Evolutionary conservation across 1,140 invertebrate species (phyloP), one percentile per base, ranked within the genome.

Genomic region (Pollicipes pollicipes): DNA sequence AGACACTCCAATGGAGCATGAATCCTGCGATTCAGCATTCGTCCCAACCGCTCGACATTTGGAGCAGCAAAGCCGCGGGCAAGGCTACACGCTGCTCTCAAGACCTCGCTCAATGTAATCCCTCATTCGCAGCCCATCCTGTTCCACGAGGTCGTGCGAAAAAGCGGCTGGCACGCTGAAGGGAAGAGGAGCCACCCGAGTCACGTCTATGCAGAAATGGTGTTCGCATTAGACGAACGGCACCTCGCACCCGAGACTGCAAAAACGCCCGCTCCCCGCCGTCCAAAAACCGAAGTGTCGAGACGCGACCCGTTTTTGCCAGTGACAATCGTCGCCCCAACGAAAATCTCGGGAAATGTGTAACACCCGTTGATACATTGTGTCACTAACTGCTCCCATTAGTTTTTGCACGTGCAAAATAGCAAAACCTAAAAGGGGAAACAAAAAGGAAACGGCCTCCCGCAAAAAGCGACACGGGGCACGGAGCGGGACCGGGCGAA

Each of bases 351-450:
- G 17, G 45, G 45, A 58, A 58, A 58, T 58, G 45, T 24, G 24
- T 58, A 58, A 58, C 45, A 58, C 45, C 45, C 45, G 45, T 58
- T 58, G 45, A 58, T 58, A 58, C 45, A 58, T 58, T 58, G 45
- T 58, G 45, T 58, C 45, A 58, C 45, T 58, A 58, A 58, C 45
- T 58, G 45, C 21, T 58, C 13, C 45, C 45, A 58, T 58, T 58
- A 58, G 10, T 58, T 58, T 58, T 58, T 58, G 10, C 45, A 58
- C 45, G 24, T 21, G 45, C 21, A 10, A 58, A 10, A 58, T 21
- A 24, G 45, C 45, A 58, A 58, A 58, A 58, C 13, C 45, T 3
- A 21, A 58, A 58, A 58, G 24, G 45, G 45, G 45, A 21, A 24
- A 58, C 10, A 10, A 58, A 58, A 58, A 58, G 24, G 45, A 21